These are phyloP conservation scores for Mycteria americana DNA, from an alignment of 2,797 vertebrate species.

Conservation along the genomic window DNA sequence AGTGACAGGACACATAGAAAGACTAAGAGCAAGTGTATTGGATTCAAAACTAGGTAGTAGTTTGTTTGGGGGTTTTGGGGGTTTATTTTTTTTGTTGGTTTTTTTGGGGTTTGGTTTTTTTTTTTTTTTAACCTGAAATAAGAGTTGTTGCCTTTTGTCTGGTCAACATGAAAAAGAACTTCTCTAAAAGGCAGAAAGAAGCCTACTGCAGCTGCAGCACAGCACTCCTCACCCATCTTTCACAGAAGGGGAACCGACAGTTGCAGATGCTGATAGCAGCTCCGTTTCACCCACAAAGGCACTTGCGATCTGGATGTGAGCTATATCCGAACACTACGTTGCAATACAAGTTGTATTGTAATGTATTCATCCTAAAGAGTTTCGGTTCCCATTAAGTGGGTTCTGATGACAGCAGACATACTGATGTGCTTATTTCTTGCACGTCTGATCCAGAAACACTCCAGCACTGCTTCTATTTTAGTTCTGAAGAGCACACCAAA, in stretches of 20 bases:
- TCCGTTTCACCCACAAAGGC: not conserved
- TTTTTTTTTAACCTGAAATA: not conserved
- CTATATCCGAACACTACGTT: not conserved
- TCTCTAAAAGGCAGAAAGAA: not conserved
- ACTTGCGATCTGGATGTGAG: not conserved
- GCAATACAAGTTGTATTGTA: not conserved
- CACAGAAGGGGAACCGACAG: not conserved
- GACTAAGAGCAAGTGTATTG: not conserved
- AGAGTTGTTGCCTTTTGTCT: slow-evolving; percentile 1
- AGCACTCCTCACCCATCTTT: not conserved
- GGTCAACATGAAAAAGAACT: slow-evolving; percentile 15
- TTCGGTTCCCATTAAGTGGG: not conserved
- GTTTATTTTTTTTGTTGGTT: too few relatives aligned
- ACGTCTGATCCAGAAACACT: not conserved
- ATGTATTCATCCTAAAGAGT: not conserved
- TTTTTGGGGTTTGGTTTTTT: not conserved
- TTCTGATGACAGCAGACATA: not conserved
- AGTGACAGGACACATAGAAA: not conserved
- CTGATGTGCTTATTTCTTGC: not conserved
- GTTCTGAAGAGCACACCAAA: not conserved
- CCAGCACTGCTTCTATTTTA: not conserved
- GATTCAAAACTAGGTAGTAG: not conserved
- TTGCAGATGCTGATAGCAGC: not conserved
- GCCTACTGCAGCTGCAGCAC: not conserved
- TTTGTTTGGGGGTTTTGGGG: too few relatives aligned